A percentile compares a stretch with the other conserved stretches of the same genome.
Conservation (phyloP, 2,888 invertebrate species). For the Drosophila neutralis region DNA sequence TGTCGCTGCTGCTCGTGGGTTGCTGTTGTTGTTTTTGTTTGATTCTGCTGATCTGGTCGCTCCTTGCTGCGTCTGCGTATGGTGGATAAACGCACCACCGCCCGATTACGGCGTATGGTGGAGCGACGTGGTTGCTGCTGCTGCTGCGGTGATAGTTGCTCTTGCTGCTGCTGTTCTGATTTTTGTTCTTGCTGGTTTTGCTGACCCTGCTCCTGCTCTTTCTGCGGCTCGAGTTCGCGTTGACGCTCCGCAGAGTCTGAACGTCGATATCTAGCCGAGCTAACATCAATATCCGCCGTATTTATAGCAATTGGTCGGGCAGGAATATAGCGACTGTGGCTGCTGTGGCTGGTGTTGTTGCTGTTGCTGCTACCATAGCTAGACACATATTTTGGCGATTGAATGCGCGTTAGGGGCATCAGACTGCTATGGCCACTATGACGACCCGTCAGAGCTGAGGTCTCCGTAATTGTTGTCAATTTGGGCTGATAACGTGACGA, state of each 20-base stretch:
- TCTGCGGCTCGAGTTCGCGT: conserved; percentile 21
- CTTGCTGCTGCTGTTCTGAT: conserved; percentile 69
- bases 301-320: conserved; percentile 91
- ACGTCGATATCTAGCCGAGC: conserved; percentile 87
- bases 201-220: conserved; percentile 14
- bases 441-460: conserved; percentile 75
- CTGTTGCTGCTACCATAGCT: conserved; percentile 79
- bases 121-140: conserved; percentile 85
- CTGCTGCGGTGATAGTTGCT: conserved; percentile 51
- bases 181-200: conserved; percentile 65
- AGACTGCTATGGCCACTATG: conserved; percentile 74
- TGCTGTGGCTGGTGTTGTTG: conserved; percentile 65
- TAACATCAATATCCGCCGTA: conserved; percentile 94
- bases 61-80: conserved; percentile 84
- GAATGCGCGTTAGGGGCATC: conserved; percentile 85
- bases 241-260: conserved; percentile 29
- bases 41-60: conserved; percentile 29
- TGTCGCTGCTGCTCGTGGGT: conserved; percentile 1
- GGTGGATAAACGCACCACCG: conserved; percentile 91
- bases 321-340: conserved; percentile 84
- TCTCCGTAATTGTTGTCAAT: conserved; percentile 90
- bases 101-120: conserved; percentile 90
- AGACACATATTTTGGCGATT: conserved; percentile 85
- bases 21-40: conserved; percentile 5
- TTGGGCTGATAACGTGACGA: conserved; percentile 89